Conservation (phyloP, 2,888 invertebrate genomes). For the Dicycla oo region DNA sequence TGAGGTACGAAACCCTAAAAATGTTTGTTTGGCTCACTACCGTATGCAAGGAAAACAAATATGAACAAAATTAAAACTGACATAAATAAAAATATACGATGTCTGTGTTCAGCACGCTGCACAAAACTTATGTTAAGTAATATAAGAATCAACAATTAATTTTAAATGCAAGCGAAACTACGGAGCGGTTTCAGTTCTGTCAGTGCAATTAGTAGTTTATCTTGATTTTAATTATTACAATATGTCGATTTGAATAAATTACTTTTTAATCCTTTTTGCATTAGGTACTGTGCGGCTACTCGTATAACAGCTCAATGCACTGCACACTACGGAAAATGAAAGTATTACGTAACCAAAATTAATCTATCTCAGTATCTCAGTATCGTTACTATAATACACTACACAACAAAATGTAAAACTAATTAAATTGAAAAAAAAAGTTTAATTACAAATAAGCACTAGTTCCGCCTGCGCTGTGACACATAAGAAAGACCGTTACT, state of each 20-base stretch:
- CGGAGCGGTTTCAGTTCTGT: not conserved
- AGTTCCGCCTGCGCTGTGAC: no score
- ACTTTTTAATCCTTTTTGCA: not conserved
- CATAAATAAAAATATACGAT: not conserved
- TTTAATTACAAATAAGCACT: no score
- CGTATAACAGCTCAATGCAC: constrained; percentile 22
- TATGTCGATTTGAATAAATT: constrained; percentile 19
- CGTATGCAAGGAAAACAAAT: not conserved
- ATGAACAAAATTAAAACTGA: not conserved
- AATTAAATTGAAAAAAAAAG: no score
- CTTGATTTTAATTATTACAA: constrained; percentile 18
- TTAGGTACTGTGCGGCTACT: not conserved
- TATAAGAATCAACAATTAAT: not conserved
- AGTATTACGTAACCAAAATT: constrained; percentile 31
- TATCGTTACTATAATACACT: not conserved
- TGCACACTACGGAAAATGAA: constrained; percentile 15
- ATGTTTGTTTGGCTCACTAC: not conserved
- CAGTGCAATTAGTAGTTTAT: not conserved
- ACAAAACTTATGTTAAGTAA: no score
- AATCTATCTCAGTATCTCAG: not conserved
- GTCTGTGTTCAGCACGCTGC: not conserved
- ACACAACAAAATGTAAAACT: no score
- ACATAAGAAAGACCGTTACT: no score
- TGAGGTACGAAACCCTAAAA: no score
- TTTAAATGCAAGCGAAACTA: constrained; percentile 11